phyloP scores from a whole-genome alignment of 2,113 vertebrate species.

The Microcebus tavaratra region DNA sequence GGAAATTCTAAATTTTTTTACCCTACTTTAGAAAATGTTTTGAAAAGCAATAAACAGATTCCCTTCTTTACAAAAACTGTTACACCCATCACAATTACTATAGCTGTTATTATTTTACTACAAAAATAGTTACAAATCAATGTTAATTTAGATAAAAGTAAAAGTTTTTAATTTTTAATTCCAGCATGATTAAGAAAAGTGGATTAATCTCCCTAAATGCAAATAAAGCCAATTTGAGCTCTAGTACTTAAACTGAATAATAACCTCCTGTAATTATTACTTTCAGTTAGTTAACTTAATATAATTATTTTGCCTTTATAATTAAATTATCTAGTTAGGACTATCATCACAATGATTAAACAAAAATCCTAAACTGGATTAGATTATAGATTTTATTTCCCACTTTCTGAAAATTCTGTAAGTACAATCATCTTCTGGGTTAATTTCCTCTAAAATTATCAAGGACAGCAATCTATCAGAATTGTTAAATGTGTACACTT shows the following conservation, averaged over 20 bases:
- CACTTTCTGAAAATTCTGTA: background rate
- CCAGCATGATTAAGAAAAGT: constrained; percentile 44
- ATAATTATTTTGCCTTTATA: constrained; percentile 37
- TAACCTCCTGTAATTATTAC: constrained; percentile 6
- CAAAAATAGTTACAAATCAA: constrained; percentile 47
- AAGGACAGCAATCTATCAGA: background rate
- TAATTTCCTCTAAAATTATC: constrained; percentile 42
- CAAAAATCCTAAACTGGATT: constrained; percentile 46
- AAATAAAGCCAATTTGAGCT: constrained; percentile 30
- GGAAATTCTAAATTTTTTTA: constrained; percentile 71
- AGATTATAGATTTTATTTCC: constrained; percentile 37
- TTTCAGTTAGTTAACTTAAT: constrained; percentile 42
- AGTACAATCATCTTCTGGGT: constrained; percentile 37
- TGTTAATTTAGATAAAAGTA: constrained; percentile 53
- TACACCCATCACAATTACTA: constrained; percentile 53
- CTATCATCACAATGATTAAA: constrained; percentile 11
- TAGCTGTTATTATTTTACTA: constrained; percentile 62
- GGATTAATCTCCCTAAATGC: constrained; percentile 57
- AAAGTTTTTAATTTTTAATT: constrained; percentile 58
- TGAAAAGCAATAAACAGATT: constrained; percentile 67
- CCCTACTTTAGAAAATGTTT: constrained; percentile 59
- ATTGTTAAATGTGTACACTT: background rate
- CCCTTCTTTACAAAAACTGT: constrained; percentile 73
- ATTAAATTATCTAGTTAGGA: constrained; percentile 11
- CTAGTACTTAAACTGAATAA: constrained; percentile 43